Percentiles rank a stretch among this genome's conserved stretches.
These are phyloP conservation scores for Kuschelorhynchus macadamiae DNA, from an alignment of 2,888 invertebrate genomes.

Conservation along the genomic window DNA sequence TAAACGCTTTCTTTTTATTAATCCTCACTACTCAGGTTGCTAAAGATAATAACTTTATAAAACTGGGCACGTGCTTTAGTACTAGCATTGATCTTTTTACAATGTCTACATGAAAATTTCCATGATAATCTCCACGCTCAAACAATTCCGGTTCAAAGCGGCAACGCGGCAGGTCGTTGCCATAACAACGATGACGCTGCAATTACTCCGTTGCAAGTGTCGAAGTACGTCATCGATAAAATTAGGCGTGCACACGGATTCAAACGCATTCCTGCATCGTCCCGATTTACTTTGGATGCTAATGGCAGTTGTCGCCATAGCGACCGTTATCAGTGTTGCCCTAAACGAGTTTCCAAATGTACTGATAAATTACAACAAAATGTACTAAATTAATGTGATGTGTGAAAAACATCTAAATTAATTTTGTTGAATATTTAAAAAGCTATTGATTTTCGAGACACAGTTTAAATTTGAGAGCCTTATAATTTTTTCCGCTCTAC, in stretches of 20 bases:
- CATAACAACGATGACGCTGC: conserved; percentile 66
- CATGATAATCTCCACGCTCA: conserved; percentile 50
- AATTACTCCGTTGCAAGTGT: conserved; percentile 47
- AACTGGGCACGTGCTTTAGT: too few relatives aligned
- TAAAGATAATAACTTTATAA: background rate
- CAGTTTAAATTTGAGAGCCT: too few relatives aligned
- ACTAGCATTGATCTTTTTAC: conserved; percentile 2
- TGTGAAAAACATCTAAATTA: too few relatives aligned
- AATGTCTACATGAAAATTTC: too few relatives aligned
- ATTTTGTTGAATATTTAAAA: too few relatives aligned
- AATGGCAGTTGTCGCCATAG: conserved; percentile 42
- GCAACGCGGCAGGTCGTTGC: conserved; percentile 63
- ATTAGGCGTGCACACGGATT: conserved; percentile 37
- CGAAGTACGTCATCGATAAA: conserved; percentile 58
- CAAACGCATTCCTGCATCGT: conserved; percentile 32
- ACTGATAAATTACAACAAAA: too few relatives aligned
- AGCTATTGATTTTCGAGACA: too few relatives aligned
- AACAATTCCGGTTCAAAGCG: conserved; percentile 54
- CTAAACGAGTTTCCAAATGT: too few relatives aligned
- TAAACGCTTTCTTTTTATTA: conserved; percentile 2
- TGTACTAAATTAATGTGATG: too few relatives aligned
- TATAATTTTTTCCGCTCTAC: too few relatives aligned
- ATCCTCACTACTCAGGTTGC: background rate
- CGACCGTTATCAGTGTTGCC: too few relatives aligned
- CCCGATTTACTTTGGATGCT: conserved; percentile 54